These are phyloP conservation scores for Cryptoblepharus egeriae DNA, from an alignment of 2,797 vertebrate species.

Conservation along the genomic window DNA sequence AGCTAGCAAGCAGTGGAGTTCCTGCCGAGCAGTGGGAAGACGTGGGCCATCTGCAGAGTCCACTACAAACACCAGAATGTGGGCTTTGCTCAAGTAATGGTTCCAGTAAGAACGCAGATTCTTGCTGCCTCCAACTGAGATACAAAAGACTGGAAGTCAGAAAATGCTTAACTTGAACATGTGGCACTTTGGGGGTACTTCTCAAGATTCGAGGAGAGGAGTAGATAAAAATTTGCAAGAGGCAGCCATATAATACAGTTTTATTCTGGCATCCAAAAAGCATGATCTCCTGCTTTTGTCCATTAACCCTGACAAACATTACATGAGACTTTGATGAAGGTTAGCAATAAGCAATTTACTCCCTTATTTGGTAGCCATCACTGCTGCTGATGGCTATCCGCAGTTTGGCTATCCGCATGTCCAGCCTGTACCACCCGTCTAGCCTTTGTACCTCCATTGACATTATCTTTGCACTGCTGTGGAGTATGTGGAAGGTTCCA, in stretches of 20 bases:
- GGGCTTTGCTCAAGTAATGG: conserved; percentile 86
- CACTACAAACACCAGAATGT: conserved; percentile 90
- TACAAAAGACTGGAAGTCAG: rapidly evolving
- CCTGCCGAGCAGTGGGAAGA: conserved; percentile 83
- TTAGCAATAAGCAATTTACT: neutral
- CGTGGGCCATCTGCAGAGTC: conserved; percentile 85
- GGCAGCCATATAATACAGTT: neutral
- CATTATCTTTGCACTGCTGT: no score
- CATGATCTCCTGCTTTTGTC: neutral
- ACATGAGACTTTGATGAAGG: neutral
- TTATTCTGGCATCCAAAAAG: neutral
- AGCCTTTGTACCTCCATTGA: no score
- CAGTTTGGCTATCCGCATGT: no score
- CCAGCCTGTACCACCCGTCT: no score
- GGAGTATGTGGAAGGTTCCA: no score
- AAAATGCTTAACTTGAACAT: rapidly evolving
- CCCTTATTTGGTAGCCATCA: no score
- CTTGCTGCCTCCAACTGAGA: conserved; percentile 87
- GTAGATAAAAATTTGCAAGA: neutral
- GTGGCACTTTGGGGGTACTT: neutral
- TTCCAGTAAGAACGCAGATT: conserved; percentile 90
- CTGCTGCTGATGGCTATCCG: no score
- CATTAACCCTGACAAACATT: no score
- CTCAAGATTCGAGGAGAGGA: neutral
- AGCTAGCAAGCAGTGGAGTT: conserved; percentile 86